Evolutionary conservation across 2,113 vertebrate species (phyloP).

Genomic region (Phrynocephalus versicolor): DNA sequence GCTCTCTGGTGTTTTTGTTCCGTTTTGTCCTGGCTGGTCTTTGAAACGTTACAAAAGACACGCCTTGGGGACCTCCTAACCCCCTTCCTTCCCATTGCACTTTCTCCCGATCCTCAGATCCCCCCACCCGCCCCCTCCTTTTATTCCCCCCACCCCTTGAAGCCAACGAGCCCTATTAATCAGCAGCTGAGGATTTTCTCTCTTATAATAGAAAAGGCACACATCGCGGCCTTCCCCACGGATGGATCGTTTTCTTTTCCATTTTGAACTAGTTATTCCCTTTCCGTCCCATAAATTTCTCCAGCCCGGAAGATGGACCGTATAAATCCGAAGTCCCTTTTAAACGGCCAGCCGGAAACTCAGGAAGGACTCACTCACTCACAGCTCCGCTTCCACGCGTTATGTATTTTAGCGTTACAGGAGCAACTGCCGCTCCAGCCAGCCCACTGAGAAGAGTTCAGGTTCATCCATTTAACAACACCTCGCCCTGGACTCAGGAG

Average conservation of each 20-base stretch:
- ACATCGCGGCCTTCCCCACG: neutral
- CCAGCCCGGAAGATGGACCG: neutral
- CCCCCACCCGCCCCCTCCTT: neutral
- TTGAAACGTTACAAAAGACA: neutral
- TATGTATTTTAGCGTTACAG: neutral
- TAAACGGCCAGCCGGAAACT: neutral
- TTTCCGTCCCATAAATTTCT: neutral
- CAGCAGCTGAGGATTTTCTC: neutral
- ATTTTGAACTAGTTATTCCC: slow-evolving; percentile 3
- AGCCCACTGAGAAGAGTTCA: neutral
- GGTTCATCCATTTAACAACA: too few species aligned
- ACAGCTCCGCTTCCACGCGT: neutral
- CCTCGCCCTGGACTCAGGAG: neutral
- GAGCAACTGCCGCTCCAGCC: neutral
- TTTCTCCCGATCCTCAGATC: too few species aligned
- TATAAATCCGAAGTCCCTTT: neutral
- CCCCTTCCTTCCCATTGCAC: neutral
- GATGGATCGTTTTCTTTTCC: neutral
- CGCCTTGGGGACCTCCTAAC: neutral
- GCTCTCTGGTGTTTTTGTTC: neutral
- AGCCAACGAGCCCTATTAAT: neutral
- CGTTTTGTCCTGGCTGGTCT: neutral
- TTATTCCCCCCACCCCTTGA: too few species aligned
- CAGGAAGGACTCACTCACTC: neutral
- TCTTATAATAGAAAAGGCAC: neutral